Percentiles rank a stretch among this genome's conserved stretches.
These are phyloP conservation scores for Barypeithes pellucidus DNA, from an alignment of 2,888 invertebrate species.

Conservation along the genomic window DNA sequence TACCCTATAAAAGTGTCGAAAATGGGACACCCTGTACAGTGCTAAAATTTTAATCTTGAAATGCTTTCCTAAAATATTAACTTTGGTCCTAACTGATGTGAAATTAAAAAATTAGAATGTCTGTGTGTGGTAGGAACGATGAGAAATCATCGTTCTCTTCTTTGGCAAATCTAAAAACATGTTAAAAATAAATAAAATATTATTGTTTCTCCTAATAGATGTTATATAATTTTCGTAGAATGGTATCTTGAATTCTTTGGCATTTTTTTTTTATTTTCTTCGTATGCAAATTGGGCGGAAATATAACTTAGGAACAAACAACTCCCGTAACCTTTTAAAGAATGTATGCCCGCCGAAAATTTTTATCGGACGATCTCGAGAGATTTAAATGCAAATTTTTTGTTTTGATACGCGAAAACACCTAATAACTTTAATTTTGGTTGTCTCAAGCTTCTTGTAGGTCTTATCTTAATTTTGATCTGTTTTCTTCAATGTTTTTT, in stretches of 20 bases:
- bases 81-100: too few species aligned
- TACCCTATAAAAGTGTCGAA: too few species aligned
- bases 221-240: background rate
- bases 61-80: too few species aligned
- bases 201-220: too few species aligned
- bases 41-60: too few species aligned
- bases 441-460: slow-evolving; percentile 26
- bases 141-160: too few species aligned
- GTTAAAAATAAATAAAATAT: too few species aligned
- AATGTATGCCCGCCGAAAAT: slow-evolving; percentile 27
- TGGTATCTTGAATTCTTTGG: background rate
- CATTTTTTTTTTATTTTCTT: slow-evolving; percentile 19
- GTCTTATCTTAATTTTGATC: slow-evolving; percentile 38
- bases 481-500: slow-evolving; percentile 19
- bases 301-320: slow-evolving; percentile 17
- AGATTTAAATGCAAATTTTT: slow-evolving; percentile 42
- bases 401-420: slow-evolving; percentile 33
- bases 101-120: too few species aligned
- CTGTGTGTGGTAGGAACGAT: too few species aligned
- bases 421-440: slow-evolving; percentile 41
- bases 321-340: slow-evolving; percentile 11
- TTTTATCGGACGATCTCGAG: slow-evolving; percentile 27
- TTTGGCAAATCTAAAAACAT: too few species aligned
- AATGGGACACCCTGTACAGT: too few species aligned
- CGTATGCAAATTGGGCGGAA: slow-evolving; percentile 33